A percentile compares a stretch with the other conserved stretches of the same genome.
phyloP scores from a whole-genome alignment of 2,888 invertebrate genomes.

The Nemurella pictetii region DNA sequence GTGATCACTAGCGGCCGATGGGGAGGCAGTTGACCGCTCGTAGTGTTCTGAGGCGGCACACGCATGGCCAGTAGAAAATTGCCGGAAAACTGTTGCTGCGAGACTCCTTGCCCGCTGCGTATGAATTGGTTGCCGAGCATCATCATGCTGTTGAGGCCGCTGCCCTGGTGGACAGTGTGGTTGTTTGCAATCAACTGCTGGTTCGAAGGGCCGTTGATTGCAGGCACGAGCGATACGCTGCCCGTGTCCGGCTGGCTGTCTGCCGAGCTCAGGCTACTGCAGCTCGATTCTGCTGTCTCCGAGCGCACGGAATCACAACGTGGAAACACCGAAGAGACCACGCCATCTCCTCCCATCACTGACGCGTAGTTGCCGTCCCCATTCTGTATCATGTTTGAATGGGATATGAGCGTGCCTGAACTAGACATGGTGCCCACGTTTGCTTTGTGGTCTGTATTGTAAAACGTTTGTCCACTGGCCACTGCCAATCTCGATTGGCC shows the following conservation, averaged over 20 bases:
- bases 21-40: slow-evolving; percentile 37
- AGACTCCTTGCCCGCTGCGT: slow-evolving; percentile 34
- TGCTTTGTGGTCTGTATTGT: slow-evolving; percentile 36
- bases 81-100: slow-evolving; percentile 38
- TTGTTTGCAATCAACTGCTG: slow-evolving; percentile 34
- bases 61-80: slow-evolving; percentile 42
- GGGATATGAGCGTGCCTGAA: slow-evolving; percentile 14
- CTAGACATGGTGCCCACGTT: slow-evolving; percentile 4
- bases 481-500: slow-evolving; percentile 35
- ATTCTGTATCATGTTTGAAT: slow-evolving; percentile 28
- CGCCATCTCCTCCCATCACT: slow-evolving; percentile 40
- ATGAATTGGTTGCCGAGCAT: slow-evolving; percentile 39
- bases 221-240: slow-evolving; percentile 49
- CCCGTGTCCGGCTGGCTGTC: slow-evolving; percentile 48
- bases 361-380: slow-evolving; percentile 40
- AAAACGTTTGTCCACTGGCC: slow-evolving; percentile 36
- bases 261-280: slow-evolving; percentile 46
- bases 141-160: slow-evolving; percentile 36
- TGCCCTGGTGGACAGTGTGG: slow-evolving; percentile 23
- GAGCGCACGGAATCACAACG: slow-evolving; percentile 63
- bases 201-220: slow-evolving; percentile 37
- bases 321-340: slow-evolving; percentile 44
- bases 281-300: slow-evolving; percentile 63
- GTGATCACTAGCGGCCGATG: slow-evolving; percentile 50
- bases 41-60: slow-evolving; percentile 38